Base-by-base conservation (phyloP, 2,113 vertebrate genomes). In the Cebus imitator region DNA sequence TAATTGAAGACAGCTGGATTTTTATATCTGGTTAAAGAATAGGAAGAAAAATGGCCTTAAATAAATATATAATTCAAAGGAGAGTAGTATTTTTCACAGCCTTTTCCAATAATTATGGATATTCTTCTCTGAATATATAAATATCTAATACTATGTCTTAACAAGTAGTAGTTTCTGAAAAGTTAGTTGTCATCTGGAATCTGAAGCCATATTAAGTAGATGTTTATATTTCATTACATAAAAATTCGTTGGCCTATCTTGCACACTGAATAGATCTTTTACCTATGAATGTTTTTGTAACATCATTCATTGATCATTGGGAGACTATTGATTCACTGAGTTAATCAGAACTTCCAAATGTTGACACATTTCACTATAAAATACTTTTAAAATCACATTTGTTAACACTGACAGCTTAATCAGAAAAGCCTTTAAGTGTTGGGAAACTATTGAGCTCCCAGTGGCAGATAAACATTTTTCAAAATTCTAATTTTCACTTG, bases 391-490 rank as follows among this genome's bases (percentile, higher is more conserved):
- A 90, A 25, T 78, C 35, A 76, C 10, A 66, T 50, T 95, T 79
- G n/a, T 82, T 84, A 94, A 58, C 20, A 89, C 58, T 73, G 93
- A 82, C 80, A 83, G 48, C 78, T 94, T 92, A 92, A 90, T 81
- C 52, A 84, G 55, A 75, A 64, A 79, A 66, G 30, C 23, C 61
- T 93, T 92, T 86, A 79, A 76, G 50, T 91, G 30, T 76, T 82
- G 35, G 78, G 61, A 96, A 92, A 12, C 81, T 87, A 12, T 83
- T 78, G 85, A 32, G 21, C 27, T 94, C 58, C 64, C 72, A 92
- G 81, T 66, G 45, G 23, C 84, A 87, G 50, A 83, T 87, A 95
- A 83, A 79, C 35, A 4, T 82, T 94, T 94, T 89, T 43, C 55
- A 92, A 86, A 97, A 92, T 64, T 76, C 57, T 84, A 4, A 27